A percentile compares a stretch with the other conserved stretches of the same genome.
Evolutionary conservation across 2,113 vertebrate genomes (phyloP).

Genomic region (Rhombomys opimus): DNA sequence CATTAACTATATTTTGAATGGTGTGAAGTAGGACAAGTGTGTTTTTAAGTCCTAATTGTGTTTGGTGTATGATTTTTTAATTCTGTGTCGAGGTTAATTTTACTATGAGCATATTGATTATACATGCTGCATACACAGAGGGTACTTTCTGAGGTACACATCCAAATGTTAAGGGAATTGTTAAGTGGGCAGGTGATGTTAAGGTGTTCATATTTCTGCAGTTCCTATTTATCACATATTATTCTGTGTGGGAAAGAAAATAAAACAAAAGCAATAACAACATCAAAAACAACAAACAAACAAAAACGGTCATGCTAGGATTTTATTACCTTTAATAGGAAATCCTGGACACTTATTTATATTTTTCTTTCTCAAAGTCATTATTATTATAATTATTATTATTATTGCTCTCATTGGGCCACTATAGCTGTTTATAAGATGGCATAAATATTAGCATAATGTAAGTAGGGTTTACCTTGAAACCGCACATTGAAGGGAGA

Average conservation of each 20-base stretch:
- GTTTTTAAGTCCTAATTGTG: background rate
- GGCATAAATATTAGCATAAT: constrained; percentile 43
- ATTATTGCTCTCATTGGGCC: constrained; percentile 23
- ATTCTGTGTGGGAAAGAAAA: background rate
- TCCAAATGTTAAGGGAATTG: background rate
- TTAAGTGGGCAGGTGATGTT: background rate
- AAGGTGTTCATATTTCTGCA: background rate
- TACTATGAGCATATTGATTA: background rate
- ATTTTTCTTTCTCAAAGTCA: background rate
- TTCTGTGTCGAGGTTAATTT: background rate
- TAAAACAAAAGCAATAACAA: background rate
- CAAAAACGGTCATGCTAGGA: background rate
- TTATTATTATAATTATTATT: background rate
- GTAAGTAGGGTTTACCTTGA: constrained; percentile 47
- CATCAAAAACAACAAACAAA: background rate
- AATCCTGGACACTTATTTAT: background rate
- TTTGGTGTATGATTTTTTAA: background rate
- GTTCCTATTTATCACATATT: background rate
- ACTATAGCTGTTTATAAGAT: background rate
- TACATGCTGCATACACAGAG: rapidly evolving
- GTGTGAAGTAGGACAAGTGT: background rate
- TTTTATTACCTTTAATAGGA: constrained; percentile 31
- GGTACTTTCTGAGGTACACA: background rate
- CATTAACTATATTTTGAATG: constrained; percentile 24
- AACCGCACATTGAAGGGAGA: constrained; percentile 30